Evolutionary conservation across 1,140 invertebrate species (phyloP).

Genomic region (Himalopsyche phryganea): DNA sequence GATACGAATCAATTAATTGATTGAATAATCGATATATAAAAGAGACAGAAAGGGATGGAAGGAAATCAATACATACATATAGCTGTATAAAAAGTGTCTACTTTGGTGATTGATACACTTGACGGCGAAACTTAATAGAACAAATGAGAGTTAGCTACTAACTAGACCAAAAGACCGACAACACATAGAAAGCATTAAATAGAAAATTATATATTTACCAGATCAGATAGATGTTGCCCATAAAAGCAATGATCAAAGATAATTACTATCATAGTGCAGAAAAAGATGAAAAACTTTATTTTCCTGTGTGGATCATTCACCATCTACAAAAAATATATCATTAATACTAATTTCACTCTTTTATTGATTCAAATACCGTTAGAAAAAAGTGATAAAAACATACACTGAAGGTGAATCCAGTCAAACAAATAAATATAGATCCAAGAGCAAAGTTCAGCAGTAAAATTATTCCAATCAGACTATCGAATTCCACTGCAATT

Average conservation of each 20-base stretch:
- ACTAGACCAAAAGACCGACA: no score
- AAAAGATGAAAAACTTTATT: slow-evolving; percentile 15
- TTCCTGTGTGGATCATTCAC: slow-evolving; percentile 12
- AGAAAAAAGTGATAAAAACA: no score
- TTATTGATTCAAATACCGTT: no score
- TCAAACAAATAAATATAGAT: slow-evolving; percentile 16
- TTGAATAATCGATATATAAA: no score
- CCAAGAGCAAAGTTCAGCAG: slow-evolving; percentile 17
- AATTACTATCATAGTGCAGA: slow-evolving; percentile 3
- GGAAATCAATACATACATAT: no score
- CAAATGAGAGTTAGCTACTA: no score
- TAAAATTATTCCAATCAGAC: slow-evolving; percentile 3
- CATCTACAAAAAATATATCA: slow-evolving; percentile 5
- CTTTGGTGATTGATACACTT: no score
- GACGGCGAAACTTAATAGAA: no score
- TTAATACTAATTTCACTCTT: not conserved
- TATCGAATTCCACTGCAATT: not conserved
- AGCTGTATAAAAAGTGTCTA: no score
- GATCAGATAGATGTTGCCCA: slow-evolving; percentile 11
- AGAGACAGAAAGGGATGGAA: no score
- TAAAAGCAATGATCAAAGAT: slow-evolving; percentile 16
- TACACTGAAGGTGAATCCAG: slow-evolving; percentile 9
- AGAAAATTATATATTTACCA: slow-evolving; percentile 3
- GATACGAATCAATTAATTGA: no score
- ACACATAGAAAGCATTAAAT: no score